Percentiles rank a stretch among this genome's conserved stretches.
These are phyloP conservation scores for Sycophila sp. DNA, from an alignment of 1,140 invertebrate genomes.

Conservation along the genomic window DNA sequence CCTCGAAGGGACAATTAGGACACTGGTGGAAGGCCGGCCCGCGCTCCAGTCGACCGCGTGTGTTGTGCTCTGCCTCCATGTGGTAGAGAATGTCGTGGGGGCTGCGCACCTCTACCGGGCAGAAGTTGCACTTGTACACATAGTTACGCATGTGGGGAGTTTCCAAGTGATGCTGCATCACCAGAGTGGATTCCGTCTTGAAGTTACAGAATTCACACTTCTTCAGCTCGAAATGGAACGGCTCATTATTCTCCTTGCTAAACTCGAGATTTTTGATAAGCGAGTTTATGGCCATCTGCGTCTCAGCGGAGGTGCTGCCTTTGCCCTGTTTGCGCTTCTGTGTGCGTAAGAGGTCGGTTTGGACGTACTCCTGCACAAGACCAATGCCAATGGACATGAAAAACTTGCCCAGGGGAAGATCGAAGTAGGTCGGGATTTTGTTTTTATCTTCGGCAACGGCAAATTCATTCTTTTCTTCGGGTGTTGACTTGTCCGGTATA, in stretches of 20 bases:
- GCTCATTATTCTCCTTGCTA: conserved; percentile 89
- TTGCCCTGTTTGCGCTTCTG: conserved; percentile 82
- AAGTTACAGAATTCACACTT: conserved; percentile 94
- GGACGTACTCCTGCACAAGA: conserved; percentile 92
- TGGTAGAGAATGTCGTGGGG: conserved; percentile 91
- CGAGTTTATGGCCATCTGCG: conserved; percentile 81
- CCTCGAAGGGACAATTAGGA: conserved; percentile 93
- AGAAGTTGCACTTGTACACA: conserved; percentile 89
- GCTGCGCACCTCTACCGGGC: conserved; percentile 82
- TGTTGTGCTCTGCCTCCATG: conserved; percentile 89
- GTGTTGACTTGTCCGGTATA: conserved; percentile 51
- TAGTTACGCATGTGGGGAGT: conserved; percentile 92
- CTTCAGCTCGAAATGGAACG: conserved; percentile 80
- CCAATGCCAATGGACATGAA: conserved; percentile 92
- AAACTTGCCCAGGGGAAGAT: conserved; percentile 88
- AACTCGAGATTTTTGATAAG: conserved; percentile 85
- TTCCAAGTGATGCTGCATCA: conserved; percentile 90
- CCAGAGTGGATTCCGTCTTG: conserved; percentile 88
- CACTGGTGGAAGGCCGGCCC: conserved; percentile 91
- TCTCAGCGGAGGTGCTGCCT: conserved; percentile 72
- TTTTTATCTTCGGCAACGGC: conserved; percentile 53
- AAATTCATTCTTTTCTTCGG: conserved; percentile 44
- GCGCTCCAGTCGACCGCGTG: conserved; percentile 82
- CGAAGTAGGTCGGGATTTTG: conserved; percentile 75
- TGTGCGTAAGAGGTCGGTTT: conserved; percentile 87